These are phyloP conservation scores for Drosophila tanythrix DNA, from an alignment of 2,888 invertebrate genomes.

Conservation along the genomic window DNA sequence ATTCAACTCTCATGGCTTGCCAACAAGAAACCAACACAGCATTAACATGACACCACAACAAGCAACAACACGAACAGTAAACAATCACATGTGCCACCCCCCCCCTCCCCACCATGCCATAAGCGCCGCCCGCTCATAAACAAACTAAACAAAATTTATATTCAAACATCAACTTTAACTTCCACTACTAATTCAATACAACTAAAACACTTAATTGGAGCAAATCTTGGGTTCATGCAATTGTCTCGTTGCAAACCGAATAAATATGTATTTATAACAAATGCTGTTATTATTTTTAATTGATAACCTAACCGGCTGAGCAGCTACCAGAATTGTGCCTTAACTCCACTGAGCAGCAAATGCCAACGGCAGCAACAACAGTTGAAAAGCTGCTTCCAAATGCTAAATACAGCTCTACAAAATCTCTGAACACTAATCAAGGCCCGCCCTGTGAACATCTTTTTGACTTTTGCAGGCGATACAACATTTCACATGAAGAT, in stretches of 20 bases:
- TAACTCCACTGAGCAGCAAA: conserved; percentile 23
- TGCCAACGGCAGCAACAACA: conserved; percentile 15
- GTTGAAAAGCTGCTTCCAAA: conserved; percentile 6
- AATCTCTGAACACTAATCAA: conserved; percentile 39
- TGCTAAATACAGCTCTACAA: not conserved
- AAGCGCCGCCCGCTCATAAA: conserved; percentile 26
- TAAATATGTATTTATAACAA: conserved; percentile 19
- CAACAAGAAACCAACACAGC: conserved; percentile 33
- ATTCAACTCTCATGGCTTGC: conserved; percentile 51
- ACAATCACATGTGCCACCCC: conserved; percentile 36
- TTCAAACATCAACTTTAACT: conserved; percentile 23
- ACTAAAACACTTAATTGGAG: conserved; percentile 4
- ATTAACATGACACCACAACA: conserved; percentile 34
- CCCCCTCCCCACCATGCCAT: conserved; percentile 22
- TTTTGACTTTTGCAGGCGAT: conserved; percentile 89
- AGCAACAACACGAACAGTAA: conserved; percentile 25
- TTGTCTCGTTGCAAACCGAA: conserved; percentile 30
- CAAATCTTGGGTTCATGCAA: conserved; percentile 19
- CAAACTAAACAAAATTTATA: conserved; percentile 16
- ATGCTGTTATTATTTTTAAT: conserved; percentile 82
- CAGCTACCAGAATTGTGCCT: conserved; percentile 32
- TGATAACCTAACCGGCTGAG: conserved; percentile 69
- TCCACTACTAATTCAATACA: conserved; percentile 20
- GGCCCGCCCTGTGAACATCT: conserved; percentile 42
- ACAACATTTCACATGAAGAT: conserved; percentile 98